Percentiles rank a stretch among this genome's conserved stretches.
These are phyloP conservation scores for Agonopterix subpropinquella DNA, from an alignment of 2,888 invertebrate genomes.

Conservation along the genomic window DNA sequence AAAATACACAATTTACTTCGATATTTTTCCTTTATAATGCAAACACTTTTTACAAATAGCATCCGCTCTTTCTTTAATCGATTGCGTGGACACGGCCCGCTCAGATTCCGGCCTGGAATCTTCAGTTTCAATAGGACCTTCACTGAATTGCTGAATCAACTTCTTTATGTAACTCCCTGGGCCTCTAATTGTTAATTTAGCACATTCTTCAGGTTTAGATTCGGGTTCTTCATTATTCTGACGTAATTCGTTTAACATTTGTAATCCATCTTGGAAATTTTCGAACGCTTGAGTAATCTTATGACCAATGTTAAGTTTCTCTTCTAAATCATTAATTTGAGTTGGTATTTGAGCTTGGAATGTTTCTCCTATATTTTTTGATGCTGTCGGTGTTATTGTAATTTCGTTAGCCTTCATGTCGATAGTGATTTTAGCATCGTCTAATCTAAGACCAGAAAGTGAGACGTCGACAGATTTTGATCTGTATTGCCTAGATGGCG, in stretches of 20 bases:
- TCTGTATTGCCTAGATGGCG: slow-evolving; percentile 60
- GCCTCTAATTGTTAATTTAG: slow-evolving; percentile 58
- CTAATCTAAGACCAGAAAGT: slow-evolving; percentile 45
- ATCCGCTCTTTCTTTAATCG: slow-evolving; percentile 61
- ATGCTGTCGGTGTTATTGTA: slow-evolving; percentile 56
- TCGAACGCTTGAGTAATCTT: slow-evolving; percentile 52
- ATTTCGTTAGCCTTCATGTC: slow-evolving; percentile 63
- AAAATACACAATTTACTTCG: slow-evolving; percentile 36
- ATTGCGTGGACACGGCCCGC: slow-evolving; percentile 43
- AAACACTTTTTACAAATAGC: slow-evolving; percentile 71
- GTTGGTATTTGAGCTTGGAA: slow-evolving; percentile 26
- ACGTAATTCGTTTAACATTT: slow-evolving; percentile 42
- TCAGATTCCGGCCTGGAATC: slow-evolving; percentile 58
- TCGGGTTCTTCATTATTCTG: slow-evolving; percentile 30
- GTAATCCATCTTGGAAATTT: slow-evolving; percentile 58
- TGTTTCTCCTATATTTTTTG: slow-evolving; percentile 35
- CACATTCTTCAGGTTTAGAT: slow-evolving; percentile 26
- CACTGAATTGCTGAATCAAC: slow-evolving; percentile 68
- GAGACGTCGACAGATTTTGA: slow-evolving; percentile 76
- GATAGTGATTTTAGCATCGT: slow-evolving; percentile 59
- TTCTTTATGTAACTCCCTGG: slow-evolving; percentile 69
- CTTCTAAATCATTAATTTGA: slow-evolving; percentile 44
- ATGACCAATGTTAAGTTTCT: slow-evolving; percentile 53
- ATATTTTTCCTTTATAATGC: slow-evolving; percentile 63
- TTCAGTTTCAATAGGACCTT: slow-evolving; percentile 57